Evolutionary conservation across 1,140 invertebrate species (phyloP).

Genomic region (Phocides pigmalion): DNA sequence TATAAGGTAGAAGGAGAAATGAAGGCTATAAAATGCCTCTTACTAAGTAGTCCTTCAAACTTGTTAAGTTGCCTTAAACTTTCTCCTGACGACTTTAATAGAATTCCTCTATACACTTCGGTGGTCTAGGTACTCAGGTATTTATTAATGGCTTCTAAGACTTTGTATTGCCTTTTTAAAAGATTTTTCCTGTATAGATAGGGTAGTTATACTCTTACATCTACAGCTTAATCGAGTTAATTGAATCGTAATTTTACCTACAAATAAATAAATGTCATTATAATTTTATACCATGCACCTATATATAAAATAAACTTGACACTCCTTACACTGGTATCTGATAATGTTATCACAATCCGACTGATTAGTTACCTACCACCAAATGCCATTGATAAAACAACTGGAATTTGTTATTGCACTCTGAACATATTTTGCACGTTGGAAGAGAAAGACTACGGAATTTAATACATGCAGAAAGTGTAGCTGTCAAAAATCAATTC

Average conservation of each 20-base stretch:
- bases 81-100: conserved; percentile 62
- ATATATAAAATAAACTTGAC: conserved; percentile 32
- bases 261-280: neutral
- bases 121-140: conserved; percentile 43
- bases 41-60: conserved; percentile 60
- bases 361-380: conserved; percentile 29
- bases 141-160: conserved; percentile 43
- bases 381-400: conserved; percentile 6
- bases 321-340: conserved; percentile 36
- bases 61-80: conserved; percentile 67
- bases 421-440: neutral
- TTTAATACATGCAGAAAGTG: conserved; percentile 17
- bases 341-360: conserved; percentile 38
- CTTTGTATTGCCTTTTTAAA: too few relatives aligned
- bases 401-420: conserved; percentile 9
- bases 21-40: conserved; percentile 58
- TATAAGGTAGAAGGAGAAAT: conserved; percentile 12
- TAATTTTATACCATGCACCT: neutral
- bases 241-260: neutral
- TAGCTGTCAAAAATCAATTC: conserved; percentile 13
- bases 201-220: too few relatives aligned
- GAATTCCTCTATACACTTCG: conserved; percentile 61
- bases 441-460: neutral
- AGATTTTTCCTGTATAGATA: too few relatives aligned
- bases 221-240: too few relatives aligned